phyloP scores from a whole-genome alignment of 2,888 invertebrate species.

The Tetanocera ferruginea region DNA sequence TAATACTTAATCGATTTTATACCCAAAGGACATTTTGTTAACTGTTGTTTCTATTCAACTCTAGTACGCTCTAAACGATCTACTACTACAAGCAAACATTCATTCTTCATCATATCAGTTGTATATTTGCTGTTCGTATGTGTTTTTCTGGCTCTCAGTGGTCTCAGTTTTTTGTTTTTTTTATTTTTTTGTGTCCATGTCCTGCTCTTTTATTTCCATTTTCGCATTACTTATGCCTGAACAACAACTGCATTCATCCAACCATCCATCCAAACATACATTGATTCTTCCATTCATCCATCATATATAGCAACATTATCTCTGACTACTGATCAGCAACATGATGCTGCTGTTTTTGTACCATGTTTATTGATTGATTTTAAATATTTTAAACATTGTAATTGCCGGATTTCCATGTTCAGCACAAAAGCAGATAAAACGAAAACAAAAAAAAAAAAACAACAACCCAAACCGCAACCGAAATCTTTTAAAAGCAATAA shows the following conservation, averaged over 20 bases:
- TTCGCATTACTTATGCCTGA: neutral
- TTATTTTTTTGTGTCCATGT: neutral
- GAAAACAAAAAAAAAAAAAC: neutral
- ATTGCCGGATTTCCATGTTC: slow-evolving; percentile 19
- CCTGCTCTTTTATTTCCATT: neutral
- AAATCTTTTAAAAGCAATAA: neutral
- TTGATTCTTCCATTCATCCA: too few relatives aligned
- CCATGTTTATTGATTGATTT: slow-evolving; percentile 15
- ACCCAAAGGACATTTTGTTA: slow-evolving; percentile 63
- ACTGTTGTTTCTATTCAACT: neutral
- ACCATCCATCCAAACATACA: neutral
- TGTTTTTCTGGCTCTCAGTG: too few relatives aligned
- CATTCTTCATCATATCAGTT: neutral
- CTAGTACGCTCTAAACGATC: neutral
- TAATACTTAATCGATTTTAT: slow-evolving; percentile 63
- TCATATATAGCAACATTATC: neutral
- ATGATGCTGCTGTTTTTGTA: neutral
- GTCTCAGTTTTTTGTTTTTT: neutral
- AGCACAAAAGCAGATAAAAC: neutral
- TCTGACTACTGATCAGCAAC: neutral
- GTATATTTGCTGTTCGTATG: neutral
- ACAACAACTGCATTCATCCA: neutral
- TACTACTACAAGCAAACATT: neutral
- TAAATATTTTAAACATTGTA: slow-evolving; percentile 25
- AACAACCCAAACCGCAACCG: neutral